These are phyloP conservation scores for Scaptomyza graminum DNA, from an alignment of 1,140 invertebrate genomes.

Conservation along the genomic window DNA sequence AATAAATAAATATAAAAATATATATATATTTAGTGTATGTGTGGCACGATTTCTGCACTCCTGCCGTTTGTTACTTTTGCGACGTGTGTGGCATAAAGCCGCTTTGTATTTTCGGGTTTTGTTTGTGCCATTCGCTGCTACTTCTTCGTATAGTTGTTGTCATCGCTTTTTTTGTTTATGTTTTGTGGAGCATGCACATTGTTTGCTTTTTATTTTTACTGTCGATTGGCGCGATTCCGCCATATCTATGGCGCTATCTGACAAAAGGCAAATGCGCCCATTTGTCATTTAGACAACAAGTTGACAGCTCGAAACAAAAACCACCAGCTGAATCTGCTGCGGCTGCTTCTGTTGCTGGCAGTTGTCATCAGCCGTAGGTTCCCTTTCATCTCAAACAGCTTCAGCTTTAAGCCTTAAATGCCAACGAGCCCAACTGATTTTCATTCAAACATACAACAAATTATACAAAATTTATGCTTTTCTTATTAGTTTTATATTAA, in stretches of 20 bases:
- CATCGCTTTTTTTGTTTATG: constrained; percentile 12
- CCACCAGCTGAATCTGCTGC: background rate
- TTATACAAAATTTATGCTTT: too few relatives aligned
- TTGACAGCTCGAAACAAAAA: constrained; percentile 55
- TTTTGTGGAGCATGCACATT: constrained; percentile 47
- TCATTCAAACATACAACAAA: too few relatives aligned
- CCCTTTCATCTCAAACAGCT: constrained; percentile 2
- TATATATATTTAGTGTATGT: background rate
- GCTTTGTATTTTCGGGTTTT: constrained; percentile 17
- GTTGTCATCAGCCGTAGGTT: constrained; percentile 34
- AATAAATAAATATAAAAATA: constrained; percentile 67
- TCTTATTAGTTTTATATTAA: too few relatives aligned
- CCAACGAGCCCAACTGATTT: too few relatives aligned
- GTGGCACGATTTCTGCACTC: constrained; percentile 53
- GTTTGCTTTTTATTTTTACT: constrained; percentile 74
- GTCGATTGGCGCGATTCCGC: constrained; percentile 55
- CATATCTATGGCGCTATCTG: constrained; percentile 60
- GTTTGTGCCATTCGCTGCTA: constrained; percentile 15
- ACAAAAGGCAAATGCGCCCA: constrained; percentile 70
- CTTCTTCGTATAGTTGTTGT: constrained; percentile 9
- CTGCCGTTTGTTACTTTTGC: background rate
- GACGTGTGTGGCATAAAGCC: constrained; percentile 59
- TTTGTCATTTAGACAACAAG: constrained; percentile 76
- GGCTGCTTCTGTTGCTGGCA: constrained; percentile 9
- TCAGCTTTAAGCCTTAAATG: background rate